Percentiles rank a stretch among this genome's conserved stretches.
These are phyloP conservation scores for Heliconius eleuchia DNA, from an alignment of 1,140 invertebrate species.

Conservation along the genomic window DNA sequence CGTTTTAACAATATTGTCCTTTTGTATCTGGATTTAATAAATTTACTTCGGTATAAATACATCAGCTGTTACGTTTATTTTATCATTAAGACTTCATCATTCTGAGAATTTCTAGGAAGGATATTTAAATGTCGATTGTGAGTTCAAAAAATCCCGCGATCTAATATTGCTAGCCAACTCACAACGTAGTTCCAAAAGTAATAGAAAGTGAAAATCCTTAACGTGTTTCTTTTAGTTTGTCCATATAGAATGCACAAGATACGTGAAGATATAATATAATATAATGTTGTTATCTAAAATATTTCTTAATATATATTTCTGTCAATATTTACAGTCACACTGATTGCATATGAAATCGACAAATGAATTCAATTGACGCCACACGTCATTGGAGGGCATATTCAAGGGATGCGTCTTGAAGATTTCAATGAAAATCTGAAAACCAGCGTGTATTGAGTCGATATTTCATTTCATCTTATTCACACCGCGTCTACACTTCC, in stretches of 20 bases:
- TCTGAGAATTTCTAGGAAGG: too few relatives aligned
- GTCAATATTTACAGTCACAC: conserved; percentile 27
- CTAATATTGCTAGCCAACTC: too few relatives aligned
- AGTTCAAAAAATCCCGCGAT: too few relatives aligned
- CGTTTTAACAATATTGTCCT: conserved; percentile 15
- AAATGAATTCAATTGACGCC: conserved; percentile 35
- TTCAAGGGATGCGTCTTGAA: conserved; percentile 47
- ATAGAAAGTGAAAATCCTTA: too few relatives aligned
- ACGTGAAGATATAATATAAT: too few relatives aligned
- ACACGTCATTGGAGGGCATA: conserved; percentile 36
- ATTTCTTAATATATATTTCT: not conserved
- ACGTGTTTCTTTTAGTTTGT: too few relatives aligned
- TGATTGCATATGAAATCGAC: conserved; percentile 20
- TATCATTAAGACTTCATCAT: conserved; percentile 27
- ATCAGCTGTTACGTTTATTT: not conserved
- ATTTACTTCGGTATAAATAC: not conserved
- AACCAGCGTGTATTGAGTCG: conserved; percentile 59
- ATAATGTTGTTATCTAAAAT: too few relatives aligned
- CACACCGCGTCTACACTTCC: conserved; percentile 70
- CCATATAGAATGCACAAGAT: too few relatives aligned
- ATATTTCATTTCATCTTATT: conserved; percentile 74
- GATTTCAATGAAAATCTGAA: conserved; percentile 58
- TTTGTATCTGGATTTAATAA: conserved; percentile 5
- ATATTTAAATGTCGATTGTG: not conserved
- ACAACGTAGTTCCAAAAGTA: too few relatives aligned